Base-by-base conservation (phyloP, 2,113 vertebrate species). In the Lepisosteus oculatus region DNA sequence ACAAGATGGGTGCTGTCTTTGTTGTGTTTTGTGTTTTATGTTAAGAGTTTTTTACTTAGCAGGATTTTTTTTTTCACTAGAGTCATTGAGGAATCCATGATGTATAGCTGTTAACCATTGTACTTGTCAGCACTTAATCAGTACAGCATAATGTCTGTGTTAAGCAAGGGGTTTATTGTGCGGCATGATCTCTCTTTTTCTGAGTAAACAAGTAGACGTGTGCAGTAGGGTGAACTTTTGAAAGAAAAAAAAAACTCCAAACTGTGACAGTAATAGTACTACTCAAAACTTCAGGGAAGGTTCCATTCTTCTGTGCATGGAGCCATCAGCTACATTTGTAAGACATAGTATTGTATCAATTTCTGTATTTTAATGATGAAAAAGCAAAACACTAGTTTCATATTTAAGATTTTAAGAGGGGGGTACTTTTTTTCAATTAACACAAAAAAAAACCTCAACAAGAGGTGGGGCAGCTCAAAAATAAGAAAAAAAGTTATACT, bases 301-400 rank as follows among this genome's bases (percentile, higher is more conserved):
- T 91, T 91, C 88, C 88, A 90, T 84, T 90, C 88, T 83, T 85
- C 88, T 87, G 81, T 84, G 90, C 89, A 92, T 90, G 89, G 90
- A 84, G 87, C 91, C 90, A 90, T 94, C 94, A 92, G 90, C 88
- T 89, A 89, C 88, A 93, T 95, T 94, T 93, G 88, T 93, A 94
- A 87, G 92, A 95, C 94, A 88, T 93, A 93, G 94, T 95, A 95
- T 95, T 95, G 95, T 96, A 96, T 94, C 87, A 81, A 91, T 93
- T 95, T 97, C 95, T 97, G 95, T 97, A 94, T 97, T 96, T 96
- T 97, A 94, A 94, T 93, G 92, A 94, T 89, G 93, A 93, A 88
- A 95, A 95, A 93, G 86, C 92, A 95, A 86, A 96, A 96, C 95
- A 96, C 95, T 98, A 98, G 95, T 97, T 98, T 98, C 95, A 93